A percentile compares a stretch with the other conserved stretches of the same genome.
phyloP scores from a whole-genome alignment of 2,113 vertebrate genomes.

The Accipiter virgatus region DNA sequence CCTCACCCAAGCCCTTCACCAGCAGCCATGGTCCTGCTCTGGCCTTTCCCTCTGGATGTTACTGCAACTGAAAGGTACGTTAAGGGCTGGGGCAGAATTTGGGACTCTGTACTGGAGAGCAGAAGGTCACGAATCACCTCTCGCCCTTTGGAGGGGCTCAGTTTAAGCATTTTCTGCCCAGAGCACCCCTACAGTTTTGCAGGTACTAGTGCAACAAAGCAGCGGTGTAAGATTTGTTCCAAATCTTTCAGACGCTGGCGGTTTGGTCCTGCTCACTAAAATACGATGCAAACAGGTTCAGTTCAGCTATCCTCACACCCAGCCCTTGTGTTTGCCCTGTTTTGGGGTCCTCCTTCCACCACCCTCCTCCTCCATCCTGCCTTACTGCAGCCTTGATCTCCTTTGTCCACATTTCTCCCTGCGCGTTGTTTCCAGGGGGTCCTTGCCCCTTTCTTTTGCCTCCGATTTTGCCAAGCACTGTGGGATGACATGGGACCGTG shows the following conservation, averaged over 20 bases:
- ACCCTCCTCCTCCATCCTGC: neutral
- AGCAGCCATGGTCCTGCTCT: neutral
- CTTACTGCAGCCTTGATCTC: neutral
- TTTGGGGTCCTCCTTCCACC: neutral
- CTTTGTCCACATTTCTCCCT: neutral
- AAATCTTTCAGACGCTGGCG: neutral
- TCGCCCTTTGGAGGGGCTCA: accelerated
- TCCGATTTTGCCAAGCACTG: neutral
- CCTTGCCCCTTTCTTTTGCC: neutral
- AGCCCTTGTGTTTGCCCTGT: neutral
- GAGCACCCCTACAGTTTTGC: neutral
- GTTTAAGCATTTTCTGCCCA: neutral
- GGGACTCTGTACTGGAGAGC: neutral
- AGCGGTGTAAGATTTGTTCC: neutral
- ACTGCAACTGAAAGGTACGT: neutral
- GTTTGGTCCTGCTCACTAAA: neutral
- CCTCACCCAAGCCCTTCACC: neutral
- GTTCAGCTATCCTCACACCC: neutral
- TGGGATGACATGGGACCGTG: accelerated
- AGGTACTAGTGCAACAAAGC: neutral
- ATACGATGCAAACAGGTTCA: neutral
- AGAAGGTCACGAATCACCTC: neutral
- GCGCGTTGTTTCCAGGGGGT: accelerated
- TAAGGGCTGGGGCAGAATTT: neutral
- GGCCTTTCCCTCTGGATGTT: neutral